Evolutionary conservation across 2,113 vertebrate genomes (phyloP).

Genomic region (Ifrita kowaldi): DNA sequence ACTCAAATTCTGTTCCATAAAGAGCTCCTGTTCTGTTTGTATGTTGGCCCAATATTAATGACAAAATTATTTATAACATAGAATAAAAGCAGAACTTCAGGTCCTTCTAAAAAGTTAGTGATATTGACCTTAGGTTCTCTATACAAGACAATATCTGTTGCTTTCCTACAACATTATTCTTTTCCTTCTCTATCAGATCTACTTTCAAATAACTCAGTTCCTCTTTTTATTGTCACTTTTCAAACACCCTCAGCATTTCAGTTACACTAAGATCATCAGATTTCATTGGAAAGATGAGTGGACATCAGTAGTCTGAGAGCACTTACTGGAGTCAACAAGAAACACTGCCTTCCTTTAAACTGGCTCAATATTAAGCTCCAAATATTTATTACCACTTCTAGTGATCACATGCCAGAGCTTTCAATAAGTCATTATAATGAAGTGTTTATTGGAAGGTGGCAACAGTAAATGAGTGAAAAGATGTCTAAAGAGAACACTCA

Average conservation of each 20-base stretch:
- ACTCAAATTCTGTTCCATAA: neutral
- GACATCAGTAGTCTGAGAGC: neutral
- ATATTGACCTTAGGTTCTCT: slow-evolving; percentile 42
- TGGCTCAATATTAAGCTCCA: neutral
- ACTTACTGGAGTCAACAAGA: neutral
- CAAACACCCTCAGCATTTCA: neutral
- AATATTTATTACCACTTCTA: neutral
- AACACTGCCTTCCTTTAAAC: neutral
- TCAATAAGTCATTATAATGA: neutral
- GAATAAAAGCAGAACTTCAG: slow-evolving; percentile 21
- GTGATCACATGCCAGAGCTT: neutral
- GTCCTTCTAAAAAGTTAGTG: slow-evolving; percentile 44
- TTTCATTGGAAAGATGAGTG: neutral
- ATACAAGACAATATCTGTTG: slow-evolving; percentile 30
- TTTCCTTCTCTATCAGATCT: slow-evolving; percentile 50
- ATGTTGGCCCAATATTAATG: neutral
- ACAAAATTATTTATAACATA: slow-evolving; percentile 31
- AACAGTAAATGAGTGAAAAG: neutral
- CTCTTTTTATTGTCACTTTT: slow-evolving; percentile 31
- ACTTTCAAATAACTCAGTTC: neutral
- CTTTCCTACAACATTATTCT: slow-evolving; percentile 38
- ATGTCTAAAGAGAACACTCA: neutral
- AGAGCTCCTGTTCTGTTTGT: neutral
- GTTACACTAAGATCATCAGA: neutral
- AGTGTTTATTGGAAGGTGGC: neutral